These are phyloP conservation scores for Tethea ocularis DNA, from an alignment of 2,888 invertebrate species.

Conservation along the genomic window DNA sequence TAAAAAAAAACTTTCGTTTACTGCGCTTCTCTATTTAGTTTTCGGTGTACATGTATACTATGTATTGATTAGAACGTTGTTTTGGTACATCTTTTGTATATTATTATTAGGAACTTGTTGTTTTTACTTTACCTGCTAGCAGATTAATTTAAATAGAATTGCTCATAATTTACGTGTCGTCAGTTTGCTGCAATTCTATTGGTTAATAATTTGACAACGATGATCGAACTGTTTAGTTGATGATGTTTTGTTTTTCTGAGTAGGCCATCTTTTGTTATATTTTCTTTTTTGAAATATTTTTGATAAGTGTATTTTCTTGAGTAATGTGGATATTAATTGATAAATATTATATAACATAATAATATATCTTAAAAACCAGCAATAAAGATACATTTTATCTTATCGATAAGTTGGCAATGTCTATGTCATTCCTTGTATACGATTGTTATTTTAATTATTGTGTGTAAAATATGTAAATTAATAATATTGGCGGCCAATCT, in stretches of 20 bases:
- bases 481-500: no score
- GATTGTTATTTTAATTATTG: background rate
- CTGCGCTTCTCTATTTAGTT: background rate
- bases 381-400: background rate
- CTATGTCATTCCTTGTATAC: background rate
- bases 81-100: background rate
- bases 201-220: no score
- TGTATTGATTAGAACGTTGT: no score
- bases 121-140: no score
- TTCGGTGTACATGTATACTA: background rate
- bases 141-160: no score
- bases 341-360: background rate
- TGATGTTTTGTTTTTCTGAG: no score
- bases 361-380: background rate
- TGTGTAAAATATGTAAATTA: background rate
- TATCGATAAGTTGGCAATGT: background rate
- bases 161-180: no score
- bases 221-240: no score
- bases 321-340: background rate
- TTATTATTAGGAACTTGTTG: background rate
- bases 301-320: background rate
- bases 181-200: no score
- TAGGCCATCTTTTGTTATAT: background rate
- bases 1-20: no score
- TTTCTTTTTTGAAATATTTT: no score